Base-by-base conservation (phyloP, 2,888 invertebrate genomes). In the Chrysolina oricalcia region DNA sequence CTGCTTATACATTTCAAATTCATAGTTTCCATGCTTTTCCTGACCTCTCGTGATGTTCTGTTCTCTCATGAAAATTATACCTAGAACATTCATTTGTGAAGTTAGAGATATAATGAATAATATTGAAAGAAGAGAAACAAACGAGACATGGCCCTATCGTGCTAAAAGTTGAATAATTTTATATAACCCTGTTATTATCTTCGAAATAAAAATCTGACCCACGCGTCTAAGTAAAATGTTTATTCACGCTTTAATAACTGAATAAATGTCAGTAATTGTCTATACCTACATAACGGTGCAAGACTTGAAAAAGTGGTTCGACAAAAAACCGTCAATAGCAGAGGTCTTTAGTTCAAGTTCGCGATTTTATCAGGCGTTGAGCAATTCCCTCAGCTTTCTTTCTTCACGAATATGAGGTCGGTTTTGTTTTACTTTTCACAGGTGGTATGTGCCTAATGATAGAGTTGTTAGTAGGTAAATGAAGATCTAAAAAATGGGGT, bases 211-310 rank as follows among this genome's bases (percentile, higher is more conserved):
- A 40, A 77, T 48, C 62, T 67, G 74, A 53, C 63, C 64, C 75
- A 69, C 73, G 66, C 68, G 69, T 53, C 71, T 50, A 73, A 62
- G 71, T 71, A 72, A 78, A 78, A 76, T 76, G 73, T 78, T 78
- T 80, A 82, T 86, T 86, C 85, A 87, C 85, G 88, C 85, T 86
- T 87, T 86, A 86, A 85, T 87, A 86, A 86, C 79, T 84, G 80
- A 82, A 83, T 83, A 87, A 87, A 87, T 87, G 84, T 86, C 83
- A 87, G 85, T 87, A 85, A 87, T 87, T 87, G 83, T 84, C 84
- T 21, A 53, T 84, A 81, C n/a, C 59, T 80, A 81, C 78, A 81
- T 87, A 87, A 87, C 87, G 86, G 87, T 83, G 83, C 74, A 80
- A 75, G 73, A 78, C 78, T 83, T 81, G 82, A 84, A 68, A 83